These are phyloP conservation scores for Prionchulus punctatus DNA, from an alignment of 2,888 invertebrate species.

Conservation along the genomic window DNA sequence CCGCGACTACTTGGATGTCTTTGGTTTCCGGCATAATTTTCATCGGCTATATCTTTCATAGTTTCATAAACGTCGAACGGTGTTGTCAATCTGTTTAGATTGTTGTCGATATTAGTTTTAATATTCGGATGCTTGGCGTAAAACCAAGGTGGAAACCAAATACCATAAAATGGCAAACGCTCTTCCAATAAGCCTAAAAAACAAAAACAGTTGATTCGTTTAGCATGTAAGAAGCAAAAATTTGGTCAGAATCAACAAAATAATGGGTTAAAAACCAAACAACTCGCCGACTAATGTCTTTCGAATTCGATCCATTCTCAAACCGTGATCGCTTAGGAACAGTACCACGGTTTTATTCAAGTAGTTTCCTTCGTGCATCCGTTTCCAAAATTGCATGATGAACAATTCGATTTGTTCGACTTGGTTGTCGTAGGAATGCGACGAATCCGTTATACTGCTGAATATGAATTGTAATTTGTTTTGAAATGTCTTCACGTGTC, in stretches of 20 bases:
- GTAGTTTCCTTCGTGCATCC: neutral
- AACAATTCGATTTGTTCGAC: no score
- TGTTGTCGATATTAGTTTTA: conserved; percentile 48
- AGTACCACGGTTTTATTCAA: neutral
- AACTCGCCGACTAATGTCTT: neutral
- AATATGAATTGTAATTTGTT: neutral
- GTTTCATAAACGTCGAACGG: conserved; percentile 71
- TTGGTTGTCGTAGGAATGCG: no score
- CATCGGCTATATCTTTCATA: conserved; percentile 45
- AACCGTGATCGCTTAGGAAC: neutral
- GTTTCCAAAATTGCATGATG: neutral
- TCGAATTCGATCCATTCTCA: neutral
- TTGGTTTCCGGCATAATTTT: neutral
- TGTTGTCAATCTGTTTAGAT: conserved; percentile 52
- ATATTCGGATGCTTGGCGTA: conserved; percentile 46
- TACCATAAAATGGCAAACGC: conserved; percentile 60
- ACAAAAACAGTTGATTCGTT: no score
- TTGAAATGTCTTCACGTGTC: neutral
- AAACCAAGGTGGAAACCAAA: conserved; percentile 59
- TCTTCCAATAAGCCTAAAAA: conserved; percentile 60
- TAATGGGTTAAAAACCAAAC: no score
- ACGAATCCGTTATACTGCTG: neutral
- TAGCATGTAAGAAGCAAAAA: no score
- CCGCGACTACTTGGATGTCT: neutral
- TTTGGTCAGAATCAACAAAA: no score